Conservation (phyloP, 2,797 vertebrate species). For the Tangara arthus region DNA sequence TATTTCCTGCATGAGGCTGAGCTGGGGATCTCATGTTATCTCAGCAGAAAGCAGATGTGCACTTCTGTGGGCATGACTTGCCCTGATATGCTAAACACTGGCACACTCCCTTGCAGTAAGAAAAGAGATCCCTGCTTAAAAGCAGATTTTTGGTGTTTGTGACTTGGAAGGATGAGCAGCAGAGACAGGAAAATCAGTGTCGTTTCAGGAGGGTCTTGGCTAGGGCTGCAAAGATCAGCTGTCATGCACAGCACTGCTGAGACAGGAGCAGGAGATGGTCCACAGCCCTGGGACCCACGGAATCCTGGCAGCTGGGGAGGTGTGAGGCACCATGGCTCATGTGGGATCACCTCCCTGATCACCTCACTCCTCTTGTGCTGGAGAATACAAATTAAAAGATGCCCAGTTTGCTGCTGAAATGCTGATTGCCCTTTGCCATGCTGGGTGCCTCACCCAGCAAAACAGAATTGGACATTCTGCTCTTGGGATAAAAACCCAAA, state of each 20-base stretch:
- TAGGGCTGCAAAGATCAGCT: background rate
- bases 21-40: background rate
- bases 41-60: background rate
- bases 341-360: background rate
- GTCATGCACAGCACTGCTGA: background rate
- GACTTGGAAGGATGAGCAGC: background rate
- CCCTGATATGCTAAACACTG: background rate
- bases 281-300: background rate
- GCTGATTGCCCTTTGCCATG: background rate
- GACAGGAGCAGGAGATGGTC: background rate
- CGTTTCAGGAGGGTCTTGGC: background rate
- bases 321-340: background rate
- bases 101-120: background rate
- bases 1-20: background rate
- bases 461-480: background rate
- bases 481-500: background rate
- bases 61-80: background rate
- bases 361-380: background rate
- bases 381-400: background rate
- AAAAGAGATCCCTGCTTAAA: background rate
- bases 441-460: background rate
- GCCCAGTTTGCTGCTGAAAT: background rate
- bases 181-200: background rate
- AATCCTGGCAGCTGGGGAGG: background rate
- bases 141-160: background rate